These are phyloP conservation scores for Folsomia candida DNA, from an alignment of 2,888 invertebrate species.

Conservation along the genomic window DNA sequence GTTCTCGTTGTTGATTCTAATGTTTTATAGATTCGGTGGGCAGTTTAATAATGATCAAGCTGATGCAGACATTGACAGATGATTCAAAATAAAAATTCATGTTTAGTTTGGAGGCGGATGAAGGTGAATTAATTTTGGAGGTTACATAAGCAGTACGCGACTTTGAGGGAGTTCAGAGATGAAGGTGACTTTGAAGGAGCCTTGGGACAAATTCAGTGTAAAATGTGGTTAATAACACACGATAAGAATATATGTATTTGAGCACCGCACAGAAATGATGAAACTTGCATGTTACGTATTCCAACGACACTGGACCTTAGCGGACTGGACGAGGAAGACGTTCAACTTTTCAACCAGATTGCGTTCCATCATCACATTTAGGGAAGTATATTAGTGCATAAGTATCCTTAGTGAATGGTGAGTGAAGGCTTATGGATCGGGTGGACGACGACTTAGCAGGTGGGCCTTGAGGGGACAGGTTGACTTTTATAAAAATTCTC, in stretches of 20 bases:
- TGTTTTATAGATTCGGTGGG: background rate
- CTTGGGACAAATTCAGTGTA: background rate
- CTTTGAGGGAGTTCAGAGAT: background rate
- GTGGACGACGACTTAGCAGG: slow-evolving; percentile 40
- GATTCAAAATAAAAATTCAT: slow-evolving; percentile 5
- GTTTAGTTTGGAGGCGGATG: background rate
- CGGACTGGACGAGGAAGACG: background rate
- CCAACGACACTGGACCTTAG: background rate
- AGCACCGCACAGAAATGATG: background rate
- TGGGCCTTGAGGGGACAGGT: slow-evolving; percentile 49
- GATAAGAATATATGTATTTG: background rate
- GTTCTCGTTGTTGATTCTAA: background rate
- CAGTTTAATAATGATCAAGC: no score
- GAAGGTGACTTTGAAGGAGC: background rate
- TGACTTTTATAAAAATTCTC: slow-evolving; percentile 31
- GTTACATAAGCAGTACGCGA: background rate
- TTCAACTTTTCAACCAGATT: slow-evolving; percentile 6
- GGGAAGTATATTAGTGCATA: slow-evolving; percentile 5
- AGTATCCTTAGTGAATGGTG: background rate
- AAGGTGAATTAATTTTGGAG: background rate
- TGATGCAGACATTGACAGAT: slow-evolving; percentile 16
- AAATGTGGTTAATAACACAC: background rate
- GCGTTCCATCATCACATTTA: background rate
- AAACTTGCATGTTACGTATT: background rate
- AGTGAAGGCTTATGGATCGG: background rate